Conservation (phyloP, 1,140 invertebrate species). For the Prorops nasuta region DNA sequence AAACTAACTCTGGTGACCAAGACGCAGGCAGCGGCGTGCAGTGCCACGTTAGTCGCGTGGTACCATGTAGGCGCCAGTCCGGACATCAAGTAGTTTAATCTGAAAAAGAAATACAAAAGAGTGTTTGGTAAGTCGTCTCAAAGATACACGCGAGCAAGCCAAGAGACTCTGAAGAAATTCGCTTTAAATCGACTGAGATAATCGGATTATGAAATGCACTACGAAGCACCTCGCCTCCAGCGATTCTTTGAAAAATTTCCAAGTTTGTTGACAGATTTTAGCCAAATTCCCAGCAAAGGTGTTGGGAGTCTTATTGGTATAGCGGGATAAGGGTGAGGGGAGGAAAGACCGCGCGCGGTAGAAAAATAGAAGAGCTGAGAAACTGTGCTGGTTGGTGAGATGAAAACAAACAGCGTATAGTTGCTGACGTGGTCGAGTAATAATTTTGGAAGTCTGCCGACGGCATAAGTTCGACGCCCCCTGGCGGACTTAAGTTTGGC, state of each 20-base stretch:
- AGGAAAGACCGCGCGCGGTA: no score
- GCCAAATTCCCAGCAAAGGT: no score
- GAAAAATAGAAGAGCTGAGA: slow-evolving; percentile 11
- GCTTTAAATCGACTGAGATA: neutral
- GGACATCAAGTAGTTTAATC: slow-evolving; percentile 68
- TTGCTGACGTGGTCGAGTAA: slow-evolving; percentile 45
- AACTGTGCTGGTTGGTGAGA: no score
- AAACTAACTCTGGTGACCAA: slow-evolving; percentile 71
- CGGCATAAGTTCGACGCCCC: slow-evolving; percentile 47
- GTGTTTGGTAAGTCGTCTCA: no score
- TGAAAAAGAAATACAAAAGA: slow-evolving; percentile 60
- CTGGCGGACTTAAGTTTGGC: slow-evolving; percentile 39
- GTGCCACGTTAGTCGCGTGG: slow-evolving; percentile 70
- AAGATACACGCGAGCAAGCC: no score
- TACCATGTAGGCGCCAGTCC: slow-evolving; percentile 73
- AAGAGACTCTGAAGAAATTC: no score
- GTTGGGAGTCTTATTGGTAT: no score
- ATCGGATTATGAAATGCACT: no score
- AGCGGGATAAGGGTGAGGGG: neutral
- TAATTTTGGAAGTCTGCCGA: slow-evolving; percentile 52
- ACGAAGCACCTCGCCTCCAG: no score
- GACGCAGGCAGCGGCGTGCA: slow-evolving; percentile 71
- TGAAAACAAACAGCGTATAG: slow-evolving; percentile 50
- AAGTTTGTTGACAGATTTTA: no score
- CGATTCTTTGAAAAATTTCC: no score